These are phyloP conservation scores for Heliconius aoede DNA, from an alignment of 2,888 invertebrate genomes.

Conservation along the genomic window DNA sequence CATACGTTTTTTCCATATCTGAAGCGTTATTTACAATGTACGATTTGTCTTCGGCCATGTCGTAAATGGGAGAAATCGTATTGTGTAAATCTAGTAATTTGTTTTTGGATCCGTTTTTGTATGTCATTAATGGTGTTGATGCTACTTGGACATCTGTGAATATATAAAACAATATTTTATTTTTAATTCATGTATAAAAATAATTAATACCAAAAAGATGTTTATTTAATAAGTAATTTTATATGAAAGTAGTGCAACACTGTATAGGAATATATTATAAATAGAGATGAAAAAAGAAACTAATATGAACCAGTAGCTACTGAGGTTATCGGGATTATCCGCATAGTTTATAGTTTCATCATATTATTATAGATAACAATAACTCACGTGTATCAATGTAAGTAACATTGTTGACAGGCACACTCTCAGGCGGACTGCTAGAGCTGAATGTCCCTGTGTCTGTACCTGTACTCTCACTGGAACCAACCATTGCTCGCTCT, in stretches of 20 bases:
- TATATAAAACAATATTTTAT: neutral
- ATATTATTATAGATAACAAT: neutral
- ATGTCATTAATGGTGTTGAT: slow-evolving; percentile 70
- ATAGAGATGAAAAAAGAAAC: too few relatives aligned
- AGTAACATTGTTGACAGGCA: slow-evolving; percentile 46
- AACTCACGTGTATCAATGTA: slow-evolving; percentile 45
- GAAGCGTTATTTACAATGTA: slow-evolving; percentile 61
- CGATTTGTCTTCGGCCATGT: slow-evolving; percentile 67
- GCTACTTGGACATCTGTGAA: slow-evolving; percentile 67
- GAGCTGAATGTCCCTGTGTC: slow-evolving; percentile 79
- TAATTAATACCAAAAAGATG: neutral
- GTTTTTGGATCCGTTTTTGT: slow-evolving; percentile 58
- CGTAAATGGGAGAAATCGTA: slow-evolving; percentile 78
- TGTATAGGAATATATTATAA: too few relatives aligned
- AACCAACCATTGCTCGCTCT: slow-evolving; percentile 78
- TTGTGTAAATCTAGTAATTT: slow-evolving; percentile 68
- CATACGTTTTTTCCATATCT: slow-evolving; percentile 60
- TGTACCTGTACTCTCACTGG: slow-evolving; percentile 75
- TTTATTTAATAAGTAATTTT: too few relatives aligned
- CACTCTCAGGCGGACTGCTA: slow-evolving; percentile 72
- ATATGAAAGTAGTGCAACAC: too few relatives aligned
- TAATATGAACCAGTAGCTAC: too few relatives aligned
- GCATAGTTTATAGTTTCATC: neutral
- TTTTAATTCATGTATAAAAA: neutral
- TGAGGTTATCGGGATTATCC: too few relatives aligned